Percentiles rank a stretch among this genome's conserved stretches.
Conservation (phyloP, 2,888 invertebrate genomes). For the Oscheius sp. region DNA sequence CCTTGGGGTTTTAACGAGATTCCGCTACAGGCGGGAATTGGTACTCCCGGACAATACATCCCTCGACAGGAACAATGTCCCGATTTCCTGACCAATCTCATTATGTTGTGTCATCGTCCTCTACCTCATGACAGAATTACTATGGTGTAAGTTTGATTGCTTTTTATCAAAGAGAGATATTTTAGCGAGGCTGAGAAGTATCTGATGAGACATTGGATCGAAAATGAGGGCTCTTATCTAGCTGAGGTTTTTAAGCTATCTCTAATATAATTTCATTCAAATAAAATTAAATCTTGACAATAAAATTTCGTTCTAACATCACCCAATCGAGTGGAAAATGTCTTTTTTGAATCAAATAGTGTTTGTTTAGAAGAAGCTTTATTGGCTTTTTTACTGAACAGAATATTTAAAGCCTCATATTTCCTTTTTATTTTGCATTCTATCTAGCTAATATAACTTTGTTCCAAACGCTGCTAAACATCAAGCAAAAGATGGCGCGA, state of each 20-base stretch:
- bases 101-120: conserved; percentile 45
- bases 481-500: neutral
- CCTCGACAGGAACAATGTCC: neutral
- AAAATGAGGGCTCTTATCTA: conserved; percentile 8
- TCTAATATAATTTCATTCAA: neutral
- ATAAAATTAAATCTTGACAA: neutral
- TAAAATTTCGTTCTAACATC: no score
- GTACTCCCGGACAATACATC: conserved; percentile 4
- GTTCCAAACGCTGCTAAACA: neutral
- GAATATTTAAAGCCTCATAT: no score
- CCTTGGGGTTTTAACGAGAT: conserved; percentile 42
- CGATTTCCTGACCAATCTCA: conserved; percentile 42
- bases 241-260: neutral
- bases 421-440: no score
- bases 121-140: conserved; percentile 45
- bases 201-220: conserved; percentile 15
- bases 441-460: no score
- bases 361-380: no score
- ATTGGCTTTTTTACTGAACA: no score
- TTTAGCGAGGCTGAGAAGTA: conserved; percentile 1
- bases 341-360: no score
- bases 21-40: conserved; percentile 28
- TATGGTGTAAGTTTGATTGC: conserved; percentile 39
- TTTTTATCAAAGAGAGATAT: no score
- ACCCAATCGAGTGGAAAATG: no score